Evolutionary conservation across 2,888 invertebrate species (phyloP).

Genomic region (Zele albiditarsus): DNA sequence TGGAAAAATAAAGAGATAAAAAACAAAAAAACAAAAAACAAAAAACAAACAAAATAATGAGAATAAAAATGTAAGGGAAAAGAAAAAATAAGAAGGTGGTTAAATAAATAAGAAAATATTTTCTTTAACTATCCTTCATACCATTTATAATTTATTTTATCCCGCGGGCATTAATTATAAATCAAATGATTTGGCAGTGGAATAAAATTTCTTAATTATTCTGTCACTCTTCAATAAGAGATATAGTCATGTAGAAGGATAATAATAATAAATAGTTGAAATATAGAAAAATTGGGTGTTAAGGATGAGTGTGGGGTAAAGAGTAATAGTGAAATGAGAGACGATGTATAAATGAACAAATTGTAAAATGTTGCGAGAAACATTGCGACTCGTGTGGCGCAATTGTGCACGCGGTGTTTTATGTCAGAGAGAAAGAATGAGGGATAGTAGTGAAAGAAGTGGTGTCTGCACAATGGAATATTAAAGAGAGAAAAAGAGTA

Average conservation of each 20-base stretch:
- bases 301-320: no score
- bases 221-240: conserved; percentile 20
- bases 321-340: not conserved
- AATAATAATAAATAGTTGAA: not conserved
- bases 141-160: conserved; percentile 27
- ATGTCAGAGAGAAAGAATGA: not conserved
- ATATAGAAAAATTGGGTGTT: not conserved
- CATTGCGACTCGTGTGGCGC: conserved; percentile 4
- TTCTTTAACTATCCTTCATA: not conserved
- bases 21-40: not conserved
- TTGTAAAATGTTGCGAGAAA: conserved; percentile 2
- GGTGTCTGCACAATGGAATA: not conserved
- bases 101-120: conserved; percentile 1
- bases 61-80: no score
- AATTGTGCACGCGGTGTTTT: not conserved
- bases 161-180: conserved; percentile 20
- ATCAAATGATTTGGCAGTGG: conserved; percentile 32
- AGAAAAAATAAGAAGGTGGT: not conserved
- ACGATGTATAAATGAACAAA: conserved; percentile 13
- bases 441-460: not conserved
- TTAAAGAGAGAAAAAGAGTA: conserved; percentile 1
- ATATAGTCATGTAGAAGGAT: not conserved
- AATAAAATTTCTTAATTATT: conserved; percentile 33
- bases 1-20: not conserved
- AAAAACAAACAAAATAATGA: not conserved